phyloP scores from a whole-genome alignment of 2,113 vertebrate species.

The Misgurnus mizolepis region DNA sequence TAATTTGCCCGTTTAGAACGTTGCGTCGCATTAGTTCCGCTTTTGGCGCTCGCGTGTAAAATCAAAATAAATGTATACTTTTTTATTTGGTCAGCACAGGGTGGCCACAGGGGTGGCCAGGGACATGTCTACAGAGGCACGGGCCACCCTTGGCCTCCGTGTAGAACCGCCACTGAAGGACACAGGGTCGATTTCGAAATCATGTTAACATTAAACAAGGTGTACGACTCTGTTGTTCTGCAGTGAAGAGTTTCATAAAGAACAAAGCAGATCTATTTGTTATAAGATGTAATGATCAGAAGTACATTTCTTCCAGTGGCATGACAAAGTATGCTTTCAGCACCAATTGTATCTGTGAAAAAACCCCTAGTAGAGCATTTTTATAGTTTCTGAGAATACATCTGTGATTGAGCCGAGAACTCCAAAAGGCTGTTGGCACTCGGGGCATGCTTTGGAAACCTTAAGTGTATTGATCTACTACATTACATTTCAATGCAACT shows the following conservation, averaged over 20 bases:
- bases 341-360: not conserved
- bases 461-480: constrained; percentile 1
- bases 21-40: too few relatives aligned
- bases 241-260: not conserved
- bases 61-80: too few relatives aligned
- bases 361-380: not conserved
- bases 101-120: too few relatives aligned
- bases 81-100: too few relatives aligned
- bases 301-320: not conserved
- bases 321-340: not conserved
- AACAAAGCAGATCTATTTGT: not conserved
- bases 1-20: too few relatives aligned
- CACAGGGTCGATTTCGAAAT: not conserved
- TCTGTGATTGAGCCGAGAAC: not conserved
- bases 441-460: not conserved
- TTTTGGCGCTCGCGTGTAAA: too few relatives aligned
- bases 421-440: not conserved
- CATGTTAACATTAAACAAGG: not conserved
- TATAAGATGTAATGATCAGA: not conserved
- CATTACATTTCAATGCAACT: not conserved
- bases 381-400: not conserved
- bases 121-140: too few relatives aligned
- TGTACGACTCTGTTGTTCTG: not conserved
- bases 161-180: too few relatives aligned
- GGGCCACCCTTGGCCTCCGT: too few relatives aligned